Base-by-base conservation (phyloP, 2,113 vertebrate species). In the Vimba vimba region DNA sequence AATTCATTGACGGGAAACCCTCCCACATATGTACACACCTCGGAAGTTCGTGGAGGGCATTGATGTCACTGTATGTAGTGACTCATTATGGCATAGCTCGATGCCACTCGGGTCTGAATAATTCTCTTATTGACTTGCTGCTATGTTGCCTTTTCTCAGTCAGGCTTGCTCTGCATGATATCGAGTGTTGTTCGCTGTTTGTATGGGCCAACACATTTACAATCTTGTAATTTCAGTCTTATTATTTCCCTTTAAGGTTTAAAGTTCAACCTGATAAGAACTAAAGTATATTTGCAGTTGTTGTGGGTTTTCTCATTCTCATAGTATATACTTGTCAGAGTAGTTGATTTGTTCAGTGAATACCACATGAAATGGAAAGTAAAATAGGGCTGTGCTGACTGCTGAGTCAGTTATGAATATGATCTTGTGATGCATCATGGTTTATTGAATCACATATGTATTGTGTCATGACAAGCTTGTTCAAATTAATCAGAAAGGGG, bases 51-150 rank as follows among this genome's bases (percentile, higher is more conserved):
- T 17, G 23, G 5, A 47, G 71, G 23, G 39, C 6, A 6, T 25
- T 27, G 23, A 64, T 64, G n/a, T n/a, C 43, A 43, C 43, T 43
- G 43, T 27, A 25, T 64, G 21, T 13, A 79, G 33, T 60, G 77
- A 79, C 77, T 79, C 77, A 79, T 79, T 79, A 60, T 59, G 7
- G 13, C 50, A 39, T 19, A 79, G 55, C n/a, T 60, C 21, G 3
- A 77, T 77, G 9, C 17, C 75, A 55, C 50, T 77, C 7, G 2
- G 71, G 71, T 74, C 71, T 47, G 43, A 74, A 74, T 47, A 79
- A 79, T 7, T 59, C 10, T 79, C 10, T 21, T 12, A 12, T 39
- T 36, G 75, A 74, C 71, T 74, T 47, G 21, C 39, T 74, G 39
- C 69, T 45, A 23, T 73, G 21, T 45, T n/a, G 39, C 21, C 11